Evolutionary conservation across 2,888 invertebrate species (phyloP), one percentile per base, ranked within the genome.

Genomic region (Cybosia mesomella): DNA sequence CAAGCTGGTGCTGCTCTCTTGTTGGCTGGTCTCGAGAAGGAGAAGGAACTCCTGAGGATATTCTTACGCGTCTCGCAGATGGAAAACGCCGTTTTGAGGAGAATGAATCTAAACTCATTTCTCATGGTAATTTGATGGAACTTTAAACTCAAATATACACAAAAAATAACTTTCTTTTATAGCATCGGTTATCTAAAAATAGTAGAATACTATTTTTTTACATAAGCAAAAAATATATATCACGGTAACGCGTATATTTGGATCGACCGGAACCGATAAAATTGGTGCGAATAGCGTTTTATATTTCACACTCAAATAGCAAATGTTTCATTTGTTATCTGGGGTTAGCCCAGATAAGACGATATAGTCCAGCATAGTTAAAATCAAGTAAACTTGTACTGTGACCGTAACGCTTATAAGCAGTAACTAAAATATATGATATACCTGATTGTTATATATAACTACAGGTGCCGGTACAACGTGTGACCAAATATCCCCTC

Each of bases 61-160:
- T 99, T 99, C 92, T 96, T 99, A 70, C 97, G 98, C 89, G 99
- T 99, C 70, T 99, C 99, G 53, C 99, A 99, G 95, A 98, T 98
- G 98, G 99, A 99, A 91, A 99, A 99, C 90, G 96, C 98, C 24
- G 97, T 98, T 74, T 94, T 99, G 80, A 96, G 99, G 81, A 96
- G 99, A 82, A 99, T 99, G 99, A 99, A 99, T 91, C 95, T 99
- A 61, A 98, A 99, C 93, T 98, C 99, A n/a, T 99, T 99, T 93
- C 96, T 99, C 67, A 99, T 99, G 98, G 98, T 98, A 90, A 73
- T 22, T 28, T 21, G 0, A 36, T n/a, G 15, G 2, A 11, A 59
- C 1, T 36, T 36, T 36, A 22, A 24, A 15, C 9, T 28, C 5
- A 24, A 24, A 28, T 0, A 13, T 7, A 55, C 2, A 55, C 9